Evolutionary conservation across 2,888 invertebrate species (phyloP).

Genomic region (Ommatoiulus sabulosus): DNA sequence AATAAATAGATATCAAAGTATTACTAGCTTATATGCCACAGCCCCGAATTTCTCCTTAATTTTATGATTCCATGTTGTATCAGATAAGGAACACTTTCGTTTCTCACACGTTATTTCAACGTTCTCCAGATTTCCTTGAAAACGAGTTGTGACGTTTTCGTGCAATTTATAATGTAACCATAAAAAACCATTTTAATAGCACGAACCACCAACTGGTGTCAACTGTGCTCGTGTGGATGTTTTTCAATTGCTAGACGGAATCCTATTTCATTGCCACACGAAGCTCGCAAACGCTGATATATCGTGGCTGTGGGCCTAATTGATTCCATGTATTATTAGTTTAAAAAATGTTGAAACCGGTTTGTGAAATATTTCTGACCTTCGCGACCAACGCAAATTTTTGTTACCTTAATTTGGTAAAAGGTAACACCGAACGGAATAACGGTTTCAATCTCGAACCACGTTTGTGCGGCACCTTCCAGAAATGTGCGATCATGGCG

Average conservation of each 20-base stretch:
- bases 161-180: neutral
- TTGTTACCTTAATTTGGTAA: slow-evolving; percentile 40
- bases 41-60: neutral
- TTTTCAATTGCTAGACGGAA: neutral
- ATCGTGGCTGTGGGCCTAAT: slow-evolving; percentile 16
- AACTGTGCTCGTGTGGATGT: neutral
- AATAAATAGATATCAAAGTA: too few species aligned
- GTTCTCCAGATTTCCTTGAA: neutral
- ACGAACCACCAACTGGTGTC: neutral
- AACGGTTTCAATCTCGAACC: slow-evolving; percentile 19
- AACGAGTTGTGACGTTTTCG: neutral
- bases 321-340: slow-evolving; percentile 30
- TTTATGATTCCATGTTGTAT: neutral
- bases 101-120: neutral
- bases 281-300: neutral
- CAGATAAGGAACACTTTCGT: neutral
- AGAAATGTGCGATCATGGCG: slow-evolving; percentile 36
- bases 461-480: neutral
- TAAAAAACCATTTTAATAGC: neutral
- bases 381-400: slow-evolving; percentile 35
- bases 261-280: neutral
- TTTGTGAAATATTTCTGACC: slow-evolving; percentile 3
- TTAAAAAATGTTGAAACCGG: slow-evolving; percentile 1
- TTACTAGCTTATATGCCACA: too few species aligned
- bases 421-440: slow-evolving; percentile 32